Evolutionary conservation across 2,113 vertebrate genomes (phyloP), one percentile per base, ranked within the genome.

Genomic region (Istiophorus platypterus): DNA sequence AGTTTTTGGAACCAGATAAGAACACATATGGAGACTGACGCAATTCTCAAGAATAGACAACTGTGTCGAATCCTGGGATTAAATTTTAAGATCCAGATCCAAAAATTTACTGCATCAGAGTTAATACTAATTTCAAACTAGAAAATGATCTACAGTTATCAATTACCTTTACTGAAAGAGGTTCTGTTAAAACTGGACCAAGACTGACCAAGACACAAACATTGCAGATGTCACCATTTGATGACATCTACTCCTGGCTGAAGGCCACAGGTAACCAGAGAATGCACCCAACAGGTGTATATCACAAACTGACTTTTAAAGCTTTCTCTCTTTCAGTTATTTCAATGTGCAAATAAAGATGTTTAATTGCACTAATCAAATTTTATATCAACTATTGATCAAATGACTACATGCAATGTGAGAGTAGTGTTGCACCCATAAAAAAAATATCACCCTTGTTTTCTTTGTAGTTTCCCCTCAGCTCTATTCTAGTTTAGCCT

Each of bases 1-100:
- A 80, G 37, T 66, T 31, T 64, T 57, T 47, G 12, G 37, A 56
- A 20, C 20, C 7, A 51, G 81, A 88, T 84, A 75, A 62, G 64
- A 72, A 34, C 45, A 13, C 45, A 78, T 81, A 78, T 58, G 74
- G 41, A 41, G 52, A 56, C 8, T 37, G 42, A 45, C 56, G 27
- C 49, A 57, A 7, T 64, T 79, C 45, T 84, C 73, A 42, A 39
- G 22, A 66, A 29, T 24, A 20, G 27, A 20, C 24, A 24, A 22
- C 15, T 64, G 14, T 58, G n/a, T 58, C 34, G n/a, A 24, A 15
- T 1, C 22, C 51, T n/a, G 51, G 24, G 20, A 3, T 51, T 18
- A n/a, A 51, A 7, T 51, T 51, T 51, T 22, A 51, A 9, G 49
- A 51, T 51, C 49, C 20, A n/a, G 18, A 10, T 2, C 51, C n/a